Conservation (phyloP, 2,888 invertebrate species). For the Drosophila suboccidentalis region DNA sequence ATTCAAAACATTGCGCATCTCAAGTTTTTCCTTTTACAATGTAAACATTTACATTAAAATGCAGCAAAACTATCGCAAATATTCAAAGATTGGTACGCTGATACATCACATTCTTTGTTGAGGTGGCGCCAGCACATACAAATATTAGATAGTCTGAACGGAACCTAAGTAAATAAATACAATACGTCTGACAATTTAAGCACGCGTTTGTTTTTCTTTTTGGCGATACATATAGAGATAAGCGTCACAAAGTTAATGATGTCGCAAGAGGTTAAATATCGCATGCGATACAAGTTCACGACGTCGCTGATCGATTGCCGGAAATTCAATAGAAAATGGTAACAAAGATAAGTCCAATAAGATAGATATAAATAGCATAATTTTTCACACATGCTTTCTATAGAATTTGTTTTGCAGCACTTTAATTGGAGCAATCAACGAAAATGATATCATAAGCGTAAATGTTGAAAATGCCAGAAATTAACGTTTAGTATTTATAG, state of each 20-base stretch:
- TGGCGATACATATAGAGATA: conserved; percentile 33
- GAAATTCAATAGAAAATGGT: conserved; percentile 47
- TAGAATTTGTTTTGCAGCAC: conserved; percentile 37
- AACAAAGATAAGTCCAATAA: conserved; percentile 41
- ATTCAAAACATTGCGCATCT: conserved; percentile 38
- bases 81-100: neutral
- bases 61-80: neutral
- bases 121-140: conserved; percentile 11
- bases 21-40: neutral
- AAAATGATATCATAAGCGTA: conserved; percentile 58
- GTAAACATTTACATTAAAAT: neutral
- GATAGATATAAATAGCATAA: conserved; percentile 53
- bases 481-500: neutral
- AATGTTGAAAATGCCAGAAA: conserved; percentile 17
- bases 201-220: conserved; percentile 20
- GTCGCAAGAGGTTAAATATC: conserved; percentile 37
- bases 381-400: conserved; percentile 64
- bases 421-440: conserved; percentile 57
- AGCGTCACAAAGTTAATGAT: conserved; percentile 21
- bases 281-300: conserved; percentile 41
- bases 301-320: conserved; percentile 63
- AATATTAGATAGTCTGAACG: conserved; percentile 6
- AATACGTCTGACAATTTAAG: conserved; percentile 55
- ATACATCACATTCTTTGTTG: neutral
- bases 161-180: conserved; percentile 33